Evolutionary conservation across 2,797 vertebrate genomes (phyloP).

Genomic region (Sebastes itinus): DNA sequence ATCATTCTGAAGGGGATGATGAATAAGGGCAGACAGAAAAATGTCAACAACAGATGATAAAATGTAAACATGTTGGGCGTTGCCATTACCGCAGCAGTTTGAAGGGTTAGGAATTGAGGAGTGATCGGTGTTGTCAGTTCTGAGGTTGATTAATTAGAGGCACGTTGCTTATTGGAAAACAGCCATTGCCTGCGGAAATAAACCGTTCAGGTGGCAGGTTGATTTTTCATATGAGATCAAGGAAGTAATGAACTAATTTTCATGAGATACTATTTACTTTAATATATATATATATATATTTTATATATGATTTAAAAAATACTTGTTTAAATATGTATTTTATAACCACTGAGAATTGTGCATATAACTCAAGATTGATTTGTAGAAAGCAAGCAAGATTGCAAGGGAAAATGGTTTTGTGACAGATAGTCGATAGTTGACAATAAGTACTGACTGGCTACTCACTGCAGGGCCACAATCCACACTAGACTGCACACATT

Average conservation of each 20-base stretch:
- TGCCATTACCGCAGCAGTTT: background rate
- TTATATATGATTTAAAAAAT: too few species aligned
- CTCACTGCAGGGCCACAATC: background rate
- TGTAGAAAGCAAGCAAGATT: background rate
- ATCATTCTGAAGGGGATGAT: constrained; percentile 1
- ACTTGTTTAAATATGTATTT: background rate
- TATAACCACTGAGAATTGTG: background rate
- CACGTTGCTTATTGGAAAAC: background rate
- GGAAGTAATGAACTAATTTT: background rate
- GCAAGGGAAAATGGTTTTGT: background rate
- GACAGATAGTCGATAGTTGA: background rate
- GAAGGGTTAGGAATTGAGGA: background rate
- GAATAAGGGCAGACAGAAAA: background rate
- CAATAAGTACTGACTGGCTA: too few species aligned
- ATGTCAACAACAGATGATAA: background rate
- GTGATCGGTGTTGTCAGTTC: background rate
- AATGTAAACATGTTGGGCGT: background rate
- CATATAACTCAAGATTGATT: background rate
- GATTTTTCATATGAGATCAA: background rate
- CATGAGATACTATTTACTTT: background rate
- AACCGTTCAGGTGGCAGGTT: background rate
- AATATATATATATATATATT: background rate
- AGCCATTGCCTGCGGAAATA: background rate
- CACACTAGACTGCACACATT: background rate
- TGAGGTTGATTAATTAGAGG: constrained; percentile 3